A percentile compares a stretch with the other conserved stretches of the same genome.
These are phyloP conservation scores for Cryptus viduatorius DNA, from an alignment of 2,888 invertebrate species.

Conservation along the genomic window DNA sequence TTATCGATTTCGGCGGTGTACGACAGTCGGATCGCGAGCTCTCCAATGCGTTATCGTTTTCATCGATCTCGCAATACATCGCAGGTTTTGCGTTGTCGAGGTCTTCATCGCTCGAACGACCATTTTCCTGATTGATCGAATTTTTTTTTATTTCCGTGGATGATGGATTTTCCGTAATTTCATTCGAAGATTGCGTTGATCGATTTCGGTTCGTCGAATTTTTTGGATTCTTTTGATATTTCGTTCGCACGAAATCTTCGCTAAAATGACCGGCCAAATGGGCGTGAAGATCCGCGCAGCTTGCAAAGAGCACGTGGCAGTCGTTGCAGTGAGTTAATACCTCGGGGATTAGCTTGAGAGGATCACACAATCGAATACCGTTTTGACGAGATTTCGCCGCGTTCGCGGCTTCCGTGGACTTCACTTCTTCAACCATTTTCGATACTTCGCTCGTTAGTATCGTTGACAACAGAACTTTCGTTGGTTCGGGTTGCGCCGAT, in stretches of 20 bases:
- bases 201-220: background rate
- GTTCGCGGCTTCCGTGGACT: background rate
- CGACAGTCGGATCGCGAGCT: background rate
- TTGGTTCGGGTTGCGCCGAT: background rate
- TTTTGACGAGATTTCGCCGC: background rate
- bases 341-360: background rate
- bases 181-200: background rate
- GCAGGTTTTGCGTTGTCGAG: background rate
- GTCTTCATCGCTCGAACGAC: background rate
- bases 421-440: conserved; percentile 10
- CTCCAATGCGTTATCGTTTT: background rate
- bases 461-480: conserved; percentile 4
- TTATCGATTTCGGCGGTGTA: background rate
- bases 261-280: conserved; percentile 54
- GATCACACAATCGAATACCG: background rate
- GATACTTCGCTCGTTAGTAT: conserved; percentile 2
- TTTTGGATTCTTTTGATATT: background rate
- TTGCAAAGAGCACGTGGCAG: background rate
- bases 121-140: background rate
- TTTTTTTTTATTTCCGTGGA: background rate
- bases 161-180: background rate
- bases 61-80: background rate
- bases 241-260: background rate
- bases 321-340: background rate
- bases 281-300: conserved; percentile 20